Conservation (phyloP, 2,888 invertebrate species). For the Mythimna impura region DNA sequence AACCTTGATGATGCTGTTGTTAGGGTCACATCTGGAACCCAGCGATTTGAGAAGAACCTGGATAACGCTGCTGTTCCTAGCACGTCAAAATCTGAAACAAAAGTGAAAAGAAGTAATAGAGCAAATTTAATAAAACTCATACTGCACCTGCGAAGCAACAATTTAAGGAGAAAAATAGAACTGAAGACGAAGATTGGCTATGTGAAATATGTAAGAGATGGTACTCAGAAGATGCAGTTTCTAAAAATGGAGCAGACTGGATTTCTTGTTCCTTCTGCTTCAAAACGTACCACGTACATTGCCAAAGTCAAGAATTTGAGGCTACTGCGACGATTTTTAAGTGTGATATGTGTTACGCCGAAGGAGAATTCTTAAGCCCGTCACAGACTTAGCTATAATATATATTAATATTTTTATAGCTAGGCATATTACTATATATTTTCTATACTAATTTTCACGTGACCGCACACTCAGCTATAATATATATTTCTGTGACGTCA, state of each 20-base stretch:
- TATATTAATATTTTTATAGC: too few species aligned
- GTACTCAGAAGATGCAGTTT: slow-evolving; percentile 35
- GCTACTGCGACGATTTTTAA: slow-evolving; percentile 23
- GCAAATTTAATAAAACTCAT: slow-evolving; percentile 27
- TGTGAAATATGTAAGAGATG: slow-evolving; percentile 27
- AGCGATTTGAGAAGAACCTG: background rate
- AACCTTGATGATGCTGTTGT: background rate
- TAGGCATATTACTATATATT: too few species aligned
- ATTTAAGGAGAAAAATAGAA: slow-evolving; percentile 22
- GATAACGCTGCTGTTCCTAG: slow-evolving; percentile 13
- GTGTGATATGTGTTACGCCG: slow-evolving; percentile 30
- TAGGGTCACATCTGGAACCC: background rate
- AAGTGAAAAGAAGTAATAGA: slow-evolving; percentile 27
- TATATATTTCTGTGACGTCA: too few species aligned
- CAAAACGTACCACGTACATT: background rate
- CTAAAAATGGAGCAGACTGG: slow-evolving; percentile 30
- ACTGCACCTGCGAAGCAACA: slow-evolving; percentile 23
- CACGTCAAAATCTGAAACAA: slow-evolving; percentile 23
- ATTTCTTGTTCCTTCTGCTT: slow-evolving; percentile 7
- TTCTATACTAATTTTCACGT: too few species aligned
- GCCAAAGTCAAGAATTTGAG: slow-evolving; percentile 28
- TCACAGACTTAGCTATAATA: too few species aligned
- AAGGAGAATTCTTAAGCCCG: slow-evolving; percentile 29
- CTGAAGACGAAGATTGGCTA: slow-evolving; percentile 33
- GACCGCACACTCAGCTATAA: too few species aligned